Conservation (phyloP, 2,888 invertebrate species). For the Smittia sp. region DNA sequence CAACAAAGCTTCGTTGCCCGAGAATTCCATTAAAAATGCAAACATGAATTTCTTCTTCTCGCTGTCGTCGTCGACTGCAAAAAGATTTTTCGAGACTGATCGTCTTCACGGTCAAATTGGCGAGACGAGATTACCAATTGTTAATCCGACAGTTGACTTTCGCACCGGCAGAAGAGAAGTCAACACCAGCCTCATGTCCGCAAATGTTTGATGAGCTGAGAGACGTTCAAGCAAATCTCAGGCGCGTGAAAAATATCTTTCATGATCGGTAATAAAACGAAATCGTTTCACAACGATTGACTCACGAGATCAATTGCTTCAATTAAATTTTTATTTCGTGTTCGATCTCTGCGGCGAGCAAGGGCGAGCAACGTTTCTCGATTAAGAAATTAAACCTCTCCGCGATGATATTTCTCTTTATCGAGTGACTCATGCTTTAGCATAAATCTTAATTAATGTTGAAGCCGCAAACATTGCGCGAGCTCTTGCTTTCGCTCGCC, state of each 20-base stretch:
- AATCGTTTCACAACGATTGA: background rate
- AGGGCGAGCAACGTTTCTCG: background rate
- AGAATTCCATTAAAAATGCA: slow-evolving; percentile 21
- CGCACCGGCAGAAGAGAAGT: slow-evolving; percentile 1
- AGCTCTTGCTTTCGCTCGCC: background rate
- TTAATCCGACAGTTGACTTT: slow-evolving; percentile 7
- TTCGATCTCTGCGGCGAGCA: background rate
- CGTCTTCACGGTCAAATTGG: background rate
- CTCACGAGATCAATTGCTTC: slow-evolving; percentile 9
- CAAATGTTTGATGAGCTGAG: background rate
- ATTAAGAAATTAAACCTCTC: background rate
- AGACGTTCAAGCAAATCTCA: background rate
- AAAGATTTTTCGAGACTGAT: background rate
- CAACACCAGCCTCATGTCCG: background rate
- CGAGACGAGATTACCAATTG: background rate
- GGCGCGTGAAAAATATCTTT: background rate
- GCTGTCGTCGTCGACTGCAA: background rate
- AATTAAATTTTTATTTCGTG: slow-evolving; percentile 13
- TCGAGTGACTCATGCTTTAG: background rate
- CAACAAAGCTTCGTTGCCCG: slow-evolving; percentile 3
- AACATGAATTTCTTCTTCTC: slow-evolving; percentile 8
- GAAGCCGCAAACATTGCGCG: background rate
- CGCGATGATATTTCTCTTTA: background rate
- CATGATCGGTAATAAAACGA: slow-evolving; percentile 5
- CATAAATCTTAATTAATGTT: background rate